These are phyloP conservation scores for Platerodrilus igneus DNA, from an alignment of 2,888 invertebrate genomes.

Conservation along the genomic window DNA sequence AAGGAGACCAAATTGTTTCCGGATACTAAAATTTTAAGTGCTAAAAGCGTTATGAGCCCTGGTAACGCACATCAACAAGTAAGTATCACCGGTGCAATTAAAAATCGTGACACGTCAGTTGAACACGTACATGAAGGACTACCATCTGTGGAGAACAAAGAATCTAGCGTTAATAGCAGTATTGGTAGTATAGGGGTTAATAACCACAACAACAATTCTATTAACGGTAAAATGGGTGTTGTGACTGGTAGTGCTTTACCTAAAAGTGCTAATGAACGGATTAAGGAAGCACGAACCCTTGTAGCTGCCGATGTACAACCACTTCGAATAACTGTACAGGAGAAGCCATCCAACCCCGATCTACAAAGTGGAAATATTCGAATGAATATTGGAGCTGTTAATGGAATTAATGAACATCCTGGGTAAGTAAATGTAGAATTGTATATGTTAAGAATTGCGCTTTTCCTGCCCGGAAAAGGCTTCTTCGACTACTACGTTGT, in stretches of 20 bases:
- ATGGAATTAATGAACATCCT: conserved; percentile 40
- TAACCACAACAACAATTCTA: background rate
- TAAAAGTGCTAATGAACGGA: conserved; percentile 37
- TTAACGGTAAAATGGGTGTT: background rate
- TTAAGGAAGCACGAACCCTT: conserved; percentile 41
- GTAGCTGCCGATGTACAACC: conserved; percentile 45
- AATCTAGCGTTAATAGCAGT: conserved; percentile 17
- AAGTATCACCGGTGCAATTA: background rate
- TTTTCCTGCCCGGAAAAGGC: too few relatives aligned
- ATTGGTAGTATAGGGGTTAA: conserved; percentile 13
- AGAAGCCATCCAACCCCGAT: conserved; percentile 43
- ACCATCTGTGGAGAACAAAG: conserved; percentile 28
- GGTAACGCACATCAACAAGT: too few relatives aligned
- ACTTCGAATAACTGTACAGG: conserved; percentile 45
- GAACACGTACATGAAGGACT: conserved; percentile 31
- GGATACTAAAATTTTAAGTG: too few relatives aligned
- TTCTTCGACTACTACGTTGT: too few relatives aligned
- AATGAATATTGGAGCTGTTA: conserved; percentile 37
- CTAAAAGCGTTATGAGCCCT: too few relatives aligned
- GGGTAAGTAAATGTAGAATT: conserved; percentile 38
- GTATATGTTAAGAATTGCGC: too few relatives aligned
- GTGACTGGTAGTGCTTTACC: conserved; percentile 9
- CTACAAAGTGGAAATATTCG: conserved; percentile 47
- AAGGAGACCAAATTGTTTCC: conserved; percentile 39
- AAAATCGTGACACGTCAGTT: background rate